Percentiles rank a stretch among this genome's conserved stretches.
phyloP scores from a whole-genome alignment of 2,113 vertebrate species.

The Petromus typicus region DNA sequence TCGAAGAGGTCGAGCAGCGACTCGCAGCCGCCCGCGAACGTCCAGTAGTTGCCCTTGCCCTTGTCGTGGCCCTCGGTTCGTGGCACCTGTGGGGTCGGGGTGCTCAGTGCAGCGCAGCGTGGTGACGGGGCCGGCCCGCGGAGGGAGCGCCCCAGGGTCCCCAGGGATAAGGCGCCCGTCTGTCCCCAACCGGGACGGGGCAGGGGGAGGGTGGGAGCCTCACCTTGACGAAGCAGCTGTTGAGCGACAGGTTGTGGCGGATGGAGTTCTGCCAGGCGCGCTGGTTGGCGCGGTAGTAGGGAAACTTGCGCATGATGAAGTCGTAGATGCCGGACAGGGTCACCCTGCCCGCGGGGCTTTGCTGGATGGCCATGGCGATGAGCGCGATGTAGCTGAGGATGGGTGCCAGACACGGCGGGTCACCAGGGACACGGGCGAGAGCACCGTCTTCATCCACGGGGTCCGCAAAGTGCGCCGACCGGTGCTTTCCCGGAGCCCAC shows the following conservation, averaged over 20 bases:
- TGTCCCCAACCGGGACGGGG: background rate
- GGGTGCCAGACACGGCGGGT: background rate
- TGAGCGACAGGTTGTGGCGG: constrained; percentile 98
- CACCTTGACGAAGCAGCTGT: constrained; percentile 99
- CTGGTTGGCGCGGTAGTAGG: constrained; percentile 98
- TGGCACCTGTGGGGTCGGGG: constrained; percentile 90
- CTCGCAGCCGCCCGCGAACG: constrained; percentile 96
- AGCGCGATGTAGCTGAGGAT: constrained; percentile 95
- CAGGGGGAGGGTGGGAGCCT: background rate
- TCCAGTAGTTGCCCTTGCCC: constrained; percentile 98
- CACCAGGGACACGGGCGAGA: background rate
- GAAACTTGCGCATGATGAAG: constrained; percentile 98
- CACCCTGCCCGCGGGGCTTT: constrained; percentile 95
- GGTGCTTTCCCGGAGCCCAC: background rate
- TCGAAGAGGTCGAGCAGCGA: constrained; percentile 99
- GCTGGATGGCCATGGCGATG: constrained; percentile 99
- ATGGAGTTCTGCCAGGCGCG: constrained; percentile 99
- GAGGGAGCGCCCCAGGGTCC: background rate
- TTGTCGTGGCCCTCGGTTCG: constrained; percentile 96
- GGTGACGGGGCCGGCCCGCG: background rate
- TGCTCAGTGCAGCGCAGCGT: background rate
- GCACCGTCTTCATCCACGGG: background rate
- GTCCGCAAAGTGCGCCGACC: fast-evolving
- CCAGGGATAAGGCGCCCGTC: background rate
- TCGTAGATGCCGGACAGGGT: constrained; percentile 99